Evolutionary conservation across 2,888 invertebrate species (phyloP).

Genomic region (Hylaea fasciaria): DNA sequence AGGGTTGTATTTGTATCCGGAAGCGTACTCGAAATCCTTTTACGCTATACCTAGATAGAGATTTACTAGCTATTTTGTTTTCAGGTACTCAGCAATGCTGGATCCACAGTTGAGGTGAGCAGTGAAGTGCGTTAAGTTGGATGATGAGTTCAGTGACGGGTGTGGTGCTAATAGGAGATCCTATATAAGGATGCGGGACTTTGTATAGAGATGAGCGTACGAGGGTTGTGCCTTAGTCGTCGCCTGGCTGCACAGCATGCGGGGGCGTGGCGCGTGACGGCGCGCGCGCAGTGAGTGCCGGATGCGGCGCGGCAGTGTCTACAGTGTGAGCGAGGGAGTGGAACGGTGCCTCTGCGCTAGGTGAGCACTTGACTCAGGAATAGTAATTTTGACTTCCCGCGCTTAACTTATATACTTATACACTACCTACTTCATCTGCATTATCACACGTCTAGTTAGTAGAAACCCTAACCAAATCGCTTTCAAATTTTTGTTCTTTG

Average conservation of each 20-base stretch:
- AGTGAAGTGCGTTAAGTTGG: conserved; percentile 28
- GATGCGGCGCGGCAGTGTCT: conserved; percentile 81
- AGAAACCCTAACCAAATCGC: too few species aligned
- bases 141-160: conserved; percentile 34
- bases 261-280: conserved; percentile 67
- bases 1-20: conserved; percentile 19
- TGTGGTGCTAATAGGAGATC: conserved; percentile 21
- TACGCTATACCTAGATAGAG: conserved; percentile 5
- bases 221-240: conserved; percentile 48
- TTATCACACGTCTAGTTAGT: too few species aligned
- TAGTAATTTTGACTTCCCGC: not conserved
- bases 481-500: too few species aligned
- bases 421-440: not conserved
- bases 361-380: conserved; percentile 51
- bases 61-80: conserved; percentile 21
- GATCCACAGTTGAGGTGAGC: conserved; percentile 18
- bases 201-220: conserved; percentile 37
- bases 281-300: conserved; percentile 61
- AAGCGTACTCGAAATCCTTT: conserved; percentile 15
- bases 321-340: conserved; percentile 81
- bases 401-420: not conserved
- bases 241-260: conserved; percentile 58
- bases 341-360: conserved; percentile 80
- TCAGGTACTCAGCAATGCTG: conserved; percentile 36
- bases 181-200: conserved; percentile 40